Evolutionary conservation across 2,113 vertebrate genomes (phyloP), one percentile per base, ranked within the genome.

Genomic region (Gymnocephalus cernua): DNA sequence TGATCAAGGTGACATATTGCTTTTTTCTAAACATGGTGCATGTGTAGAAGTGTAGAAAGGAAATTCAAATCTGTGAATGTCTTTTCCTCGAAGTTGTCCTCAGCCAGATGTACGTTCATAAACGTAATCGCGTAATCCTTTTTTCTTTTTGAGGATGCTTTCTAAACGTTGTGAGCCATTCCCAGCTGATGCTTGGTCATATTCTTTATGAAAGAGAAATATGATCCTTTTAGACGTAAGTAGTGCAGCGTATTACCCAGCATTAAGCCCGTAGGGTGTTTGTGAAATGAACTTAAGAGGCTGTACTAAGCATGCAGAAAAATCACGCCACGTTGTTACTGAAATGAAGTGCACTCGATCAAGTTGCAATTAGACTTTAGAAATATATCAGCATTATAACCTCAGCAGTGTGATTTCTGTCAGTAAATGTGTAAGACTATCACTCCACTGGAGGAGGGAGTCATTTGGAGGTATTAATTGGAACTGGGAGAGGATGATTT

Each of bases 161-260:
- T 25, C n/a, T 16, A 38, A 29, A 51, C 6, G 6, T 13, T n/a
- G n/a, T 47, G 23, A 51, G 67, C 13, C 59, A 47, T 78, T 70
- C 62, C 7, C 29, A 61, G 66, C 77, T 68, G n/a, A 51, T 21
- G 10, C 27, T 44, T 51, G 51, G 45, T 29, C 64, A 21, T 27
- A 45, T 25, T 66, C 1, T n/a, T 63, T 41, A 27, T 13, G n/a
- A 25, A 45, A 62, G 19, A 57, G 15, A 68, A 29, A 44, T 79
- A 16, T 15, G 27, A 62, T 74, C 68, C 15, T 66, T 53, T 19
- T 57, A 21, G 35, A 77, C 18, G 23, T 56, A 70, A 50, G 53
- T 29, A 56, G 51, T n/a, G 35, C 21, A 78, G 66, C 65, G 56
- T 77, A 72, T 78, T 81, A 58, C 29, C 53, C 41, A 12, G 25